Base-by-base conservation (phyloP, 2,113 vertebrate genomes). In the Dasyprocta punctata region DNA sequence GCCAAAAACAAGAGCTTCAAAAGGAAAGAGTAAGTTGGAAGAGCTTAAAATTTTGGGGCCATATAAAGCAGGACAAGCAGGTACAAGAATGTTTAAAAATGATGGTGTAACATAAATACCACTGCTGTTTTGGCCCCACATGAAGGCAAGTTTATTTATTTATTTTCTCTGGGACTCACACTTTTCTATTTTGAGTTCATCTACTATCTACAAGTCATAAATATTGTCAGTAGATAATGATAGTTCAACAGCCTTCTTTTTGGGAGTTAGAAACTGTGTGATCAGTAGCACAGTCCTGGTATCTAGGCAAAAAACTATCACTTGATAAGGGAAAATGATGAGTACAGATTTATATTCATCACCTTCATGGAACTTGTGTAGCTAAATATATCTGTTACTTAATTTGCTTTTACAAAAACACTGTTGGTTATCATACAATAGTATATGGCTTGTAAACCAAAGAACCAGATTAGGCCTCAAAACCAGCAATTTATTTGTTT, bases 191-290 rank as follows among this genome's bases (percentile, higher is more conserved):
- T n/a, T 88, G 49, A 91, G 69, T 12, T 95, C 60, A 86, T 61
- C 20, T 73, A 36, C 9, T 8, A 7, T 33, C 44, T 78, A 49
- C 26, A 95, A 89, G 85, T 65, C 93, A 69, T 93, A 52, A 41
- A 90, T 84, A 54, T 77, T 91, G 38, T 92, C 77, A 81, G 28
- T 85, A 30, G 67, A 56, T 71, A 95, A 90, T 88, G 63, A 82
- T 94, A 89, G 16, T 71, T 82, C 36, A 78, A 47, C 10, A 47
- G 77, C 36, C 47, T 44, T 5, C 30, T 60, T 52, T 20, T 30
- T 80, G 13, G 13, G 17, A 90, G 47, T 85, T 33, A 85, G 60
- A 90, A 96, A 90, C 41, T 67, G 4, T 4, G 52, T 94, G 52
- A 92, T 65, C 4, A 93, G 24, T 58, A 78, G 71, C 36, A 91